These are phyloP conservation scores for Entomyzon cyanotis DNA, from an alignment of 2,113 vertebrate species.

Conservation along the genomic window DNA sequence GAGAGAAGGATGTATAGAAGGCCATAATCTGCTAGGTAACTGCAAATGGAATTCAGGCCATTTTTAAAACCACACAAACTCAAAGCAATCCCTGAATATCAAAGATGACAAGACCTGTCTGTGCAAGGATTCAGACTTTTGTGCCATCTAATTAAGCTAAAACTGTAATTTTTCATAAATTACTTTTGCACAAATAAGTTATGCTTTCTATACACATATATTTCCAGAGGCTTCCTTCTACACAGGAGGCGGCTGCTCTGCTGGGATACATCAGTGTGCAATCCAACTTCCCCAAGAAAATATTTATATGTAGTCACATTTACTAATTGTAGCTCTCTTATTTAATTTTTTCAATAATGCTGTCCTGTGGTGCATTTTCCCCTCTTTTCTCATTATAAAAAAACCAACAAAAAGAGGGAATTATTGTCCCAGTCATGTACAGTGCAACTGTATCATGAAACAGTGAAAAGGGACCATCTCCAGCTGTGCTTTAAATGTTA, in stretches of 20 bases:
- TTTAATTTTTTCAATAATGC: background rate
- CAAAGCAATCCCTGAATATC: background rate
- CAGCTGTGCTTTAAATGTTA: slow-evolving; percentile 28
- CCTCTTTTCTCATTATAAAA: background rate
- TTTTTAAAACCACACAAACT: background rate
- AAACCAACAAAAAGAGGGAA: background rate
- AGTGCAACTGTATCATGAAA: background rate
- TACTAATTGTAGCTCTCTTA: background rate
- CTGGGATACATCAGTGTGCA: background rate
- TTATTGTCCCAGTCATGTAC: background rate
- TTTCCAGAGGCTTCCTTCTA: background rate
- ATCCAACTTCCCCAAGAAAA: background rate
- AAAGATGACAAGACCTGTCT: background rate
- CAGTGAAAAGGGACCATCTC: background rate
- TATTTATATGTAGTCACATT: background rate
- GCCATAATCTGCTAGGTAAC: background rate
- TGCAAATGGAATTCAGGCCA: background rate
- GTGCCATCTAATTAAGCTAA: background rate
- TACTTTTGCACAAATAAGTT: background rate
- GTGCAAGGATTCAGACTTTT: background rate
- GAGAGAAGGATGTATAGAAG: background rate
- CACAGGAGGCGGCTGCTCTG: background rate
- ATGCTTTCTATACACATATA: background rate
- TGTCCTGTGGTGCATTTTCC: background rate
- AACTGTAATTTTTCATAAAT: background rate